Conservation (phyloP, 2,888 invertebrate genomes). For the Schizotus pectinicornis region DNA sequence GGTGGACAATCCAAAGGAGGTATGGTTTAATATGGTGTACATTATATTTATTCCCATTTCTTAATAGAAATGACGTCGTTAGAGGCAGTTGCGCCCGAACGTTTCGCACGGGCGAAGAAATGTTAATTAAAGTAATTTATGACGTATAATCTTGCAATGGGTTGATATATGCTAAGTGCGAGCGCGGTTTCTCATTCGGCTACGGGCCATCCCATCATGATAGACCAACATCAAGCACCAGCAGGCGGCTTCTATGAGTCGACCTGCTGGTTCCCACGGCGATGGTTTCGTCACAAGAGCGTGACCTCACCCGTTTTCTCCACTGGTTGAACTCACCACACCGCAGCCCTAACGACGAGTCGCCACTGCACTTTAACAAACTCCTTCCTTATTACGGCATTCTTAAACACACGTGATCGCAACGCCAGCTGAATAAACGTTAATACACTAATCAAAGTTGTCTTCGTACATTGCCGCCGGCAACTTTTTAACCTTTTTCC, state of each 20-base stretch:
- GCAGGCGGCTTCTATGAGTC: conserved; percentile 37
- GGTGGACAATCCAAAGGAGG: no score
- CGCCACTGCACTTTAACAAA: conserved; percentile 52
- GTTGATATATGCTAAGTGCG: neutral
- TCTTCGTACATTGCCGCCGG: conserved; percentile 50
- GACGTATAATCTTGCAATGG: conserved; percentile 16
- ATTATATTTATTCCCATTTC: no score
- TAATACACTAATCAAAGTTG: conserved; percentile 50
- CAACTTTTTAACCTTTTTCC: conserved; percentile 36
- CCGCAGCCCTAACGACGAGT: conserved; percentile 24
- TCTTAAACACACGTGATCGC: conserved; percentile 52
- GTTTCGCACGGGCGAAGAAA: conserved; percentile 10
- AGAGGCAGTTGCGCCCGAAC: neutral
- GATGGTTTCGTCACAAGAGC: conserved; percentile 42
- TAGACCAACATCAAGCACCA: conserved; percentile 12
- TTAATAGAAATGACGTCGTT: no score
- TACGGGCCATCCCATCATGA: conserved; percentile 16
- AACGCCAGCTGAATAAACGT: conserved; percentile 42
- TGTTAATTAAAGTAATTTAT: conserved; percentile 25
- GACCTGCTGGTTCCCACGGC: conserved; percentile 39
- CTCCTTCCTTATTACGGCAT: conserved; percentile 55
- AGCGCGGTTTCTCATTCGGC: conserved; percentile 17
- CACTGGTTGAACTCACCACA: conserved; percentile 12
- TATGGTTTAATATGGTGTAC: no score
- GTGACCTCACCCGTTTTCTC: conserved; percentile 38